A percentile compares a stretch with the other conserved stretches of the same genome.
phyloP scores from a whole-genome alignment of 2,113 vertebrate genomes.

The Nycticebus coucang region DNA sequence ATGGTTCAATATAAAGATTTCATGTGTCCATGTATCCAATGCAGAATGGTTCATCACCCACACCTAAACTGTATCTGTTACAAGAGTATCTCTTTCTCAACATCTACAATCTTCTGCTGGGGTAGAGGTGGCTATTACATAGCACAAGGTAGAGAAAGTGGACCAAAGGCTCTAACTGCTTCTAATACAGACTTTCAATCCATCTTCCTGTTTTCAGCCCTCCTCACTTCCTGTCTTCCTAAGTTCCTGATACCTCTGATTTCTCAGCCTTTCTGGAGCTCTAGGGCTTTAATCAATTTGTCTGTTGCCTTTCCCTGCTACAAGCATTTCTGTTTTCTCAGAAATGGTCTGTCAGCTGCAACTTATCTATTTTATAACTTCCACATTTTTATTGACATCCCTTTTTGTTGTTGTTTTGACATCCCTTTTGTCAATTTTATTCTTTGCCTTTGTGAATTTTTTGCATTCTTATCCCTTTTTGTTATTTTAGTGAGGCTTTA shows the following conservation, averaged over 20 bases:
- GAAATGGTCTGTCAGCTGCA: background rate
- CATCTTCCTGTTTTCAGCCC: background rate
- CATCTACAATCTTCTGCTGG: background rate
- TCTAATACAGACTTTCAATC: background rate
- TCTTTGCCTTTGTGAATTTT: background rate
- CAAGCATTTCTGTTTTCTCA: background rate
- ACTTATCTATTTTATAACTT: background rate
- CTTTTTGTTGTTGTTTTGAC: background rate
- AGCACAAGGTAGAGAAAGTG: background rate
- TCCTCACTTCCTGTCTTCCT: background rate
- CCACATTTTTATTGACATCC: background rate
- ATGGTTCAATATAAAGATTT: background rate
- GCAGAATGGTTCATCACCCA: background rate
- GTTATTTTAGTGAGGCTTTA: slow-evolving; percentile 37
- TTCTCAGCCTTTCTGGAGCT: background rate
- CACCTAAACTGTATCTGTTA: background rate
- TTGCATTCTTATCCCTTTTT: background rate
- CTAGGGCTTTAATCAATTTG: background rate
- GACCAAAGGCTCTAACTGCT: background rate
- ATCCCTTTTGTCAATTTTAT: background rate
- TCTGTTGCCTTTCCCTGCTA: background rate
- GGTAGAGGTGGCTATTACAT: background rate
- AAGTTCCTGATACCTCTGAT: background rate
- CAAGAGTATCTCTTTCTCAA: background rate
- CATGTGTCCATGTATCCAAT: background rate